Conservation (phyloP, 2,888 invertebrate species). For the Drepanosiphum platanoidis region DNA sequence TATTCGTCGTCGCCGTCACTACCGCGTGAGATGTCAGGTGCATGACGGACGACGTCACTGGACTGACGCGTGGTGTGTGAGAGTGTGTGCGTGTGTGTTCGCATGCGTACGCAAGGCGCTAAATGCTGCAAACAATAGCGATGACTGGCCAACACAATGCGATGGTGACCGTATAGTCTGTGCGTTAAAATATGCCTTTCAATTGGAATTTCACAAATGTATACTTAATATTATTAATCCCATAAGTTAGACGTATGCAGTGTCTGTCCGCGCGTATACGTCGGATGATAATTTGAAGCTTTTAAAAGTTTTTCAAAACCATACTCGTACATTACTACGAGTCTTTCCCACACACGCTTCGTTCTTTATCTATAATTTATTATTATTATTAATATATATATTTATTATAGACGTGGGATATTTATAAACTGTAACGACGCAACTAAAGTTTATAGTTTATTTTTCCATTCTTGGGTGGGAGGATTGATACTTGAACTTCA, state of each 20-base stretch:
- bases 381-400: too few relatives aligned
- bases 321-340: neutral
- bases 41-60: conserved; percentile 6
- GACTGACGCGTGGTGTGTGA: conserved; percentile 22
- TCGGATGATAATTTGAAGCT: neutral
- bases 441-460: too few relatives aligned
- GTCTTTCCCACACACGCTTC: neutral
- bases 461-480: too few relatives aligned
- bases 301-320: neutral
- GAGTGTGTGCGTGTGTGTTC: neutral
- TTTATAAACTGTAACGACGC: too few relatives aligned
- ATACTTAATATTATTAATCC: too few relatives aligned
- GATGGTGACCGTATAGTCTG: neutral
- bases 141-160: neutral
- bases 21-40: conserved; percentile 39
- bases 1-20: neutral
- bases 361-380: too few relatives aligned
- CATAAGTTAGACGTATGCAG: neutral
- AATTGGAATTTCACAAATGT: neutral
- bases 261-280: neutral
- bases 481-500: too few relatives aligned
- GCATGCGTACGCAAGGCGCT: conserved; percentile 5
- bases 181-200: neutral
- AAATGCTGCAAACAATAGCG: conserved; percentile 33
- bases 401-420: too few relatives aligned